Conservation (phyloP, 2,888 invertebrate genomes). For the Hedychridium roseum region DNA sequence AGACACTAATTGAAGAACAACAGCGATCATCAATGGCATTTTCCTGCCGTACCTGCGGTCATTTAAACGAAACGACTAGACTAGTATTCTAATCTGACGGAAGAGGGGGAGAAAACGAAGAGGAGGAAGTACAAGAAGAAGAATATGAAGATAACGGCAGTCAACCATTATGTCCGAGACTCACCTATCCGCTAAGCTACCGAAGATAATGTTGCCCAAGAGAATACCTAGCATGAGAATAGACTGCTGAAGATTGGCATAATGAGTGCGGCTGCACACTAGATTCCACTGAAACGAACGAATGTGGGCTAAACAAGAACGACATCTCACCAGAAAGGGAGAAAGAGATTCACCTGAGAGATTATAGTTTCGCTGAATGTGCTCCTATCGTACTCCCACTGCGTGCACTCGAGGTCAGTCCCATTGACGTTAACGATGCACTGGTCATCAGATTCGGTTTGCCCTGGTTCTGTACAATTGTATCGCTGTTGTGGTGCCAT, state of each 20-base stretch:
- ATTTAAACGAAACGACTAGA: conserved; percentile 39
- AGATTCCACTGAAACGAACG: conserved; percentile 72
- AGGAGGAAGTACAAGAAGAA: too few relatives aligned
- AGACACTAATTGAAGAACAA: conserved; percentile 75
- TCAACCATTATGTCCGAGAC: conserved; percentile 26
- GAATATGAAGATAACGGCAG: too few relatives aligned
- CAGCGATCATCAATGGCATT: conserved; percentile 75
- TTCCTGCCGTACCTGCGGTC: conserved; percentile 78
- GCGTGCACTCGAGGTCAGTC: conserved; percentile 66
- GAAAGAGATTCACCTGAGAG: conserved; percentile 63
- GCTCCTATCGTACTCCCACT: conserved; percentile 70
- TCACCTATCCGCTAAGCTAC: conserved; percentile 80
- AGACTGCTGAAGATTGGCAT: conserved; percentile 79
- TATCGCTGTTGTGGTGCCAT: conserved; percentile 74
- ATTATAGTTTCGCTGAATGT: conserved; percentile 77
- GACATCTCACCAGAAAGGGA: conserved; percentile 7
- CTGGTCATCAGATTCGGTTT: conserved; percentile 40
- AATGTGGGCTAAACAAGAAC: conserved; percentile 16
- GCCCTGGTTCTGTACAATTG: conserved; percentile 64
- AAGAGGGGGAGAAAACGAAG: neutral
- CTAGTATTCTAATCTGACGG: conserved; percentile 14
- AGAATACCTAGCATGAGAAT: conserved; percentile 82
- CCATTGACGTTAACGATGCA: conserved; percentile 62
- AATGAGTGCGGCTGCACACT: conserved; percentile 72
- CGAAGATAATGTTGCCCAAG: conserved; percentile 78